phyloP scores from a whole-genome alignment of 2,797 vertebrate genomes.

The Falco biarmicus region DNA sequence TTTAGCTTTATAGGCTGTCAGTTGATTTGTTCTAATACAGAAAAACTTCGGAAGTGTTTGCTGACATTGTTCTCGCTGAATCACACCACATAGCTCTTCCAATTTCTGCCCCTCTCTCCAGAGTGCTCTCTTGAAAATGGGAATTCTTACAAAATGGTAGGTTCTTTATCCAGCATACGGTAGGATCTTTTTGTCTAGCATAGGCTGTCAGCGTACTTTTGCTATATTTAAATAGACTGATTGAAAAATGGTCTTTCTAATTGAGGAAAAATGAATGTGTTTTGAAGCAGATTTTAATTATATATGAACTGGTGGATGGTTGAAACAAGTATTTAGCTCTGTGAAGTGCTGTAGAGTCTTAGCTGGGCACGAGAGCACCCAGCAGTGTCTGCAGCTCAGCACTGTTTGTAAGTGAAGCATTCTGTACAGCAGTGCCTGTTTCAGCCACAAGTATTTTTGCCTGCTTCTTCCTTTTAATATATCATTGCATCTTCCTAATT shows the following conservation, averaged over 20 bases:
- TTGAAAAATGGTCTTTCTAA: not conserved
- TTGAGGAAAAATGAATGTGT: not conserved
- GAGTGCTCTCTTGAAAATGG: not conserved
- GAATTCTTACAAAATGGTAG: not conserved
- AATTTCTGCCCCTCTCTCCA: not conserved
- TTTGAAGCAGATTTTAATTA: not conserved
- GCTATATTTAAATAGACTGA: not conserved
- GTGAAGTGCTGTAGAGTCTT: not conserved
- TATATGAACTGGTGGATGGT: not conserved
- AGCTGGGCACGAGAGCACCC: not conserved
- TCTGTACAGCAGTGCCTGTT: rapidly evolving
- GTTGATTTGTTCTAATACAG: not conserved
- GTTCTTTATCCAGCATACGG: not conserved
- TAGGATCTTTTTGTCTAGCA: not conserved
- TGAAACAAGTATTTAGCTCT: not conserved
- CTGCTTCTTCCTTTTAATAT: not conserved
- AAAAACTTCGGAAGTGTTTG: not conserved
- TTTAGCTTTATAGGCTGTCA: not conserved
- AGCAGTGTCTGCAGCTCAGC: not conserved
- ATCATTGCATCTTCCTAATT: not conserved
- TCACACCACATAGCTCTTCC: not conserved
- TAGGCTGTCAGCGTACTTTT: not conserved
- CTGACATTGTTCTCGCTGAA: not conserved
- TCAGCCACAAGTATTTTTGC: not conserved
- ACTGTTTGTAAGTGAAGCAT: not conserved